Percentiles rank a stretch among this genome's conserved stretches.
Evolutionary conservation across 2,888 invertebrate species (phyloP).

Genomic region (Drosophila diplacantha): DNA sequence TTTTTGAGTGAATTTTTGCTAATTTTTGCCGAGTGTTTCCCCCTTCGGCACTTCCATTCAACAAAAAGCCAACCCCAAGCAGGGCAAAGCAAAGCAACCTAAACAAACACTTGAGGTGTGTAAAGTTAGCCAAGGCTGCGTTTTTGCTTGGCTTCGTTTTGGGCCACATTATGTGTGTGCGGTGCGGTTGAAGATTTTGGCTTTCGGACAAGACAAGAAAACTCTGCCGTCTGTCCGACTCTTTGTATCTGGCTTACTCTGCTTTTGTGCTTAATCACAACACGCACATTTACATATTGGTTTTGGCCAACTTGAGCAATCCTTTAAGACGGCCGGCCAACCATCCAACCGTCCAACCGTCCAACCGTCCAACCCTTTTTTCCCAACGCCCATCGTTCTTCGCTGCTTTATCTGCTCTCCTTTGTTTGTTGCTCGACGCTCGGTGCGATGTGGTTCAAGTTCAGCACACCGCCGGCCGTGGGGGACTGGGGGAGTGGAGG

Average conservation of each 20-base stretch:
- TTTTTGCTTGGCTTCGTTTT: constrained; percentile 65
- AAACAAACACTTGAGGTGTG: constrained; percentile 73
- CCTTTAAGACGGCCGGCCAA: constrained; percentile 59
- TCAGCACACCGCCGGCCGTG: constrained; percentile 37
- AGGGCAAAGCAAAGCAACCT: constrained; percentile 51
- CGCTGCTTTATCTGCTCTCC: constrained; percentile 43
- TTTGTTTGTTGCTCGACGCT: constrained; percentile 25
- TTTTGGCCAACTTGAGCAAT: constrained; percentile 72
- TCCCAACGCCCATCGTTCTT: constrained; percentile 26
- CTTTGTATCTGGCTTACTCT: constrained; percentile 37
- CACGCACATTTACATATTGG: constrained; percentile 73
- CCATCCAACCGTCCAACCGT: constrained; percentile 21
- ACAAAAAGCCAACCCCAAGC: constrained; percentile 35
- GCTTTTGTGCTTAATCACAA: constrained; percentile 71
- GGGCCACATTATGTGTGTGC: constrained; percentile 66
- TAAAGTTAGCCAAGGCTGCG: constrained; percentile 66
- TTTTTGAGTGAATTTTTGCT: constrained; percentile 15
- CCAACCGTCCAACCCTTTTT: constrained; percentile 48
- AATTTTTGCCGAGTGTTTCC: constrained; percentile 30
- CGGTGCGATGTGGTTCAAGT: constrained; percentile 54
- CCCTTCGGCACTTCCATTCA: constrained; percentile 11
- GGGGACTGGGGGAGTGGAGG: constrained; percentile 17
- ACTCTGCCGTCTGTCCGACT: constrained; percentile 25
- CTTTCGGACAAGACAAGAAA: constrained; percentile 50
- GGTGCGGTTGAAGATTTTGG: constrained; percentile 57